Percentiles rank a stretch among this genome's conserved stretches.
These are phyloP conservation scores for Camelus dromedarius DNA, from an alignment of 2,113 vertebrate species.

Conservation along the genomic window DNA sequence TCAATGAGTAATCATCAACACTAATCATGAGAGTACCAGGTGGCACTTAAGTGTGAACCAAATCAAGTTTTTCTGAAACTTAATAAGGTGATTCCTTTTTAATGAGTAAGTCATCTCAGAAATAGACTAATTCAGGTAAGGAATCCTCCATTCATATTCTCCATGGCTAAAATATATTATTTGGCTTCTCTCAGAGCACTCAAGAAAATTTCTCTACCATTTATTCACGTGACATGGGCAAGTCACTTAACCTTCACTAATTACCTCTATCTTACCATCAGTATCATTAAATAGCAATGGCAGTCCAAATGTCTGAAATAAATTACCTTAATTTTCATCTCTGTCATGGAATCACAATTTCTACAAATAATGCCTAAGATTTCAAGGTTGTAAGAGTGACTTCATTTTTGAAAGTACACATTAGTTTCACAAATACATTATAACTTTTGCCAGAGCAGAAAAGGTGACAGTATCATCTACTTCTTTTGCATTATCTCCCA, in stretches of 20 bases:
- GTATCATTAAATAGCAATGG: constrained; percentile 38
- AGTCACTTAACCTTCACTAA: constrained; percentile 65
- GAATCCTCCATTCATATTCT: not conserved
- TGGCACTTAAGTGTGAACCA: constrained; percentile 61
- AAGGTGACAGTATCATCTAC: not conserved
- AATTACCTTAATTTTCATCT: constrained; percentile 55
- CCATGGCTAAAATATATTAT: constrained; percentile 25
- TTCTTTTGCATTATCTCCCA: not conserved
- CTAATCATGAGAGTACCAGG: constrained; percentile 63
- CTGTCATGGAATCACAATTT: not conserved
- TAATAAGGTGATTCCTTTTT: constrained; percentile 63
- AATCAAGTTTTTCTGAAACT: constrained; percentile 60
- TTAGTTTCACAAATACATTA: not conserved
- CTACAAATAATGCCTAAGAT: not conserved
- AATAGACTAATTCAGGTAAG: constrained; percentile 42
- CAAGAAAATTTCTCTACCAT: not conserved
- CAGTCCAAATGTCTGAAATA: constrained; percentile 59
- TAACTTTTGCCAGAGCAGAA: not conserved
- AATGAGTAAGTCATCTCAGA: constrained; percentile 50
- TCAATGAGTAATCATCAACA: constrained; percentile 64
- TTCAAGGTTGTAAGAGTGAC: constrained; percentile 7
- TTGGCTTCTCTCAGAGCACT: constrained; percentile 21
- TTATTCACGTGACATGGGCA: constrained; percentile 23
- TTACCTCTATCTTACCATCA: constrained; percentile 34
- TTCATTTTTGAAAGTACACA: constrained; percentile 31